phyloP scores from a whole-genome alignment of 1,140 invertebrate species.

The Ceratosolen fusciceps region DNA sequence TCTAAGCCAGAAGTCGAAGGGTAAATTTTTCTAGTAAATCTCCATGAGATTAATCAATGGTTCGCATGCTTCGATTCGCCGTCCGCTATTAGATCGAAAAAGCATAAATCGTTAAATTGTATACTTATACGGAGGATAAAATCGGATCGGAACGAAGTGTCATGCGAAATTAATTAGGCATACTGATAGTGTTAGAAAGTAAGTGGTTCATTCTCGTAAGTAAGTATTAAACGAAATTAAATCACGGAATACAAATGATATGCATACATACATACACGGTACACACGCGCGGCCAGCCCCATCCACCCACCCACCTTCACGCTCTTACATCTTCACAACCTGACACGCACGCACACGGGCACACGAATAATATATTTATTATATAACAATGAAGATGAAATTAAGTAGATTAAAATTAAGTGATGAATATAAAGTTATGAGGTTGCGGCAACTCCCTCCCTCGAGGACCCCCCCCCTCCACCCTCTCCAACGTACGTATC shows the following conservation, averaged over 20 bases:
- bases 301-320: no score
- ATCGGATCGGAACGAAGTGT: slow-evolving; percentile 45
- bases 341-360: no score
- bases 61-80: slow-evolving; percentile 21
- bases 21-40: slow-evolving; percentile 28
- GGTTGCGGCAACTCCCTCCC: slow-evolving; percentile 41
- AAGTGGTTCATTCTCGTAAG: slow-evolving; percentile 56
- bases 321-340: no score
- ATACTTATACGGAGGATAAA: slow-evolving; percentile 21
- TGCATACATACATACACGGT: slow-evolving; percentile 65
- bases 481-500: no score
- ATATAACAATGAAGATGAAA: slow-evolving; percentile 63
- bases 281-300: no score
- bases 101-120: slow-evolving; percentile 4
- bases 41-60: slow-evolving; percentile 25
- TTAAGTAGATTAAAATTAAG: slow-evolving; percentile 60
- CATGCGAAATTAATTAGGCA: slow-evolving; percentile 47
- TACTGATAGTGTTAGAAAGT: slow-evolving; percentile 51
- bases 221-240: slow-evolving; percentile 64
- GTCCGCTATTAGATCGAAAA: slow-evolving; percentile 21
- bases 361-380: slow-evolving; percentile 71
- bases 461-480: no score
- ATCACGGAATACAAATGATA: slow-evolving; percentile 66
- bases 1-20: slow-evolving; percentile 31
- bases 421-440: slow-evolving; percentile 57